Conservation (phyloP, 2,113 vertebrate genomes). For the Erinaceus europaeus region DNA sequence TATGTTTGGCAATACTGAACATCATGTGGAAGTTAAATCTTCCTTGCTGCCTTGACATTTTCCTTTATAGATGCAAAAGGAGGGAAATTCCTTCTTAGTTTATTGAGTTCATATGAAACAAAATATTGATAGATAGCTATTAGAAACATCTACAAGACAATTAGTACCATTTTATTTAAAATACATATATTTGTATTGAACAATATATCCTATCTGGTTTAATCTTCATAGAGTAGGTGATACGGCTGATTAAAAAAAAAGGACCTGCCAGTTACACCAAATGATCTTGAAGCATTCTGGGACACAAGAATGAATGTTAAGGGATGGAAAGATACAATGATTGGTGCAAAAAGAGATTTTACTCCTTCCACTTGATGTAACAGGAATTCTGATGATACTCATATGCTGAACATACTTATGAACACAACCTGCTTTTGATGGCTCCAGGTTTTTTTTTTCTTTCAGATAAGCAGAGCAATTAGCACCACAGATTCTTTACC, state of each 20-base stretch:
- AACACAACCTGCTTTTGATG: neutral
- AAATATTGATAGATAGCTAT: neutral
- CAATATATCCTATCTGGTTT: neutral
- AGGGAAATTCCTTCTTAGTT: neutral
- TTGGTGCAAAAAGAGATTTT: neutral
- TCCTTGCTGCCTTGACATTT: neutral
- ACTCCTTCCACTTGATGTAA: neutral
- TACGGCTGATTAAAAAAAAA: neutral
- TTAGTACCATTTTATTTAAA: neutral
- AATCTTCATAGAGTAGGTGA: neutral
- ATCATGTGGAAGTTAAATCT: slow-evolving; percentile 44
- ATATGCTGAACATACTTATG: neutral
- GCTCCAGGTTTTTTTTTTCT: neutral
- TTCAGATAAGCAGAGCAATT: slow-evolving; percentile 36
- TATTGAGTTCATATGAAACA: neutral
- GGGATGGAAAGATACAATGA: neutral
- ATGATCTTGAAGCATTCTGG: neutral
- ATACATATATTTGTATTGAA: neutral
- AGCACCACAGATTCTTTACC: slow-evolving; percentile 35
- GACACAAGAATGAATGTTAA: neutral
- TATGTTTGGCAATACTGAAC: slow-evolving; percentile 7
- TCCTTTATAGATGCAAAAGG: neutral
- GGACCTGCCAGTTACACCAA: neutral
- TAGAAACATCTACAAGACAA: neutral
- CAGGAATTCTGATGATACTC: neutral